A percentile compares a stretch with the other conserved stretches of the same genome.
Evolutionary conservation across 2,888 invertebrate species (phyloP).

Genomic region (Eristalis intricaria): DNA sequence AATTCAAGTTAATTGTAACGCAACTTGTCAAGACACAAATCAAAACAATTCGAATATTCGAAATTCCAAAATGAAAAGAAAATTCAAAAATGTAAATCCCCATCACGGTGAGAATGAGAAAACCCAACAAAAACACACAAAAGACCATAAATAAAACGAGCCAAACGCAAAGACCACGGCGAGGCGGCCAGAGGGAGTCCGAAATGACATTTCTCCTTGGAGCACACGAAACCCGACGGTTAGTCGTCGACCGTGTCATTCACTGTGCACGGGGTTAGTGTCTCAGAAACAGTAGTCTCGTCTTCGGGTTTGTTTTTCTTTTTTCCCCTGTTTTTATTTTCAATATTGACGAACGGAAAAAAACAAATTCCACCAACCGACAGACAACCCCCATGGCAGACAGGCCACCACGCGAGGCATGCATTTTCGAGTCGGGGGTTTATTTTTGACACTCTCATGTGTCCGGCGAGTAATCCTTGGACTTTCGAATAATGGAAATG

Average conservation of each 20-base stretch:
- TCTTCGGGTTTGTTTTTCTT: not conserved
- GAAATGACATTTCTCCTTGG: not conserved
- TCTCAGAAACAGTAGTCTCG: not conserved
- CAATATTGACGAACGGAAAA: not conserved
- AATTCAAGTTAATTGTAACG: not conserved
- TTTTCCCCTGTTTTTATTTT: not conserved
- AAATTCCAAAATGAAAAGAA: slow-evolving; percentile 7
- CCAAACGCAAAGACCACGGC: too few relatives aligned
- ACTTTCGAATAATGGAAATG: not conserved
- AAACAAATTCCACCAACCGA: not conserved
- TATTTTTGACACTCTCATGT: not conserved
- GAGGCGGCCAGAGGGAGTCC: not conserved
- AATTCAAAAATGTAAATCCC: not conserved
- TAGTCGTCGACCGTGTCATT: not conserved
- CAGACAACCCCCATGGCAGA: not conserved
- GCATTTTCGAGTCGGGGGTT: not conserved
- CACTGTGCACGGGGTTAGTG: not conserved
- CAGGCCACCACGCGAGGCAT: not conserved
- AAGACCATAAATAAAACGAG: slow-evolving; percentile 31
- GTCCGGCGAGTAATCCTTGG: not conserved
- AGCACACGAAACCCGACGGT: not conserved
- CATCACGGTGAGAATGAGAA: not conserved
- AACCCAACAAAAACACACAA: not conserved
- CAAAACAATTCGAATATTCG: slow-evolving; percentile 14
- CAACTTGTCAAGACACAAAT: slow-evolving; percentile 3